Evolutionary conservation across 1,140 invertebrate genomes (phyloP).

Genomic region (Argopecten irradians): DNA sequence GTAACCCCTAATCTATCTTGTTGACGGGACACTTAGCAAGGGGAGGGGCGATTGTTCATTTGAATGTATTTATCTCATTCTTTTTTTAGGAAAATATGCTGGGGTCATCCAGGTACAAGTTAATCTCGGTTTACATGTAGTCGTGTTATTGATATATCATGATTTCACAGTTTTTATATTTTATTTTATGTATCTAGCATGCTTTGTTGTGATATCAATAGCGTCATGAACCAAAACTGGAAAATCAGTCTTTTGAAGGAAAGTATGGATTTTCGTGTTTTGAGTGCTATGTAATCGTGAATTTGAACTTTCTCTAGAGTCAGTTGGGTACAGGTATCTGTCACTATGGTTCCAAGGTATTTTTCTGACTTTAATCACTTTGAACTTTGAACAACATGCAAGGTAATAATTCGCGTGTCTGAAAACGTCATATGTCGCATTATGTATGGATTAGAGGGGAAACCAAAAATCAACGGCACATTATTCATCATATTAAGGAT

Average conservation of each 20-base stretch:
- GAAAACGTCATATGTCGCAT: neutral
- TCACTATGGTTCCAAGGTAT: neutral
- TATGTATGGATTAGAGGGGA: neutral
- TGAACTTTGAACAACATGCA: neutral
- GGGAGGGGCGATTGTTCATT: neutral
- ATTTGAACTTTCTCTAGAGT: neutral
- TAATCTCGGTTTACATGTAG: neutral
- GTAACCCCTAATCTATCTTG: neutral
- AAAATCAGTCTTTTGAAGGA: neutral
- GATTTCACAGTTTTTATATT: neutral
- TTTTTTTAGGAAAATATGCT: neutral
- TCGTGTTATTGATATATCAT: constrained; percentile 18
- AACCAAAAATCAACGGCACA: neutral
- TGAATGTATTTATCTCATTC: neutral
- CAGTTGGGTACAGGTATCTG: neutral
- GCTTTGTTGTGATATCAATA: neutral
- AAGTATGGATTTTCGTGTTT: neutral
- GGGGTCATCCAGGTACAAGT: neutral
- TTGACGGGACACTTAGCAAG: constrained; percentile 20
- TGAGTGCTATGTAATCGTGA: neutral
- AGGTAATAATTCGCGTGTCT: neutral
- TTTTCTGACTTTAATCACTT: neutral
- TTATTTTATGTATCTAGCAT: neutral
- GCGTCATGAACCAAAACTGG: neutral
- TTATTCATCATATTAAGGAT: too few species aligned